Base-by-base conservation (phyloP, 2,888 invertebrate genomes). In the Cinara cedri region DNA sequence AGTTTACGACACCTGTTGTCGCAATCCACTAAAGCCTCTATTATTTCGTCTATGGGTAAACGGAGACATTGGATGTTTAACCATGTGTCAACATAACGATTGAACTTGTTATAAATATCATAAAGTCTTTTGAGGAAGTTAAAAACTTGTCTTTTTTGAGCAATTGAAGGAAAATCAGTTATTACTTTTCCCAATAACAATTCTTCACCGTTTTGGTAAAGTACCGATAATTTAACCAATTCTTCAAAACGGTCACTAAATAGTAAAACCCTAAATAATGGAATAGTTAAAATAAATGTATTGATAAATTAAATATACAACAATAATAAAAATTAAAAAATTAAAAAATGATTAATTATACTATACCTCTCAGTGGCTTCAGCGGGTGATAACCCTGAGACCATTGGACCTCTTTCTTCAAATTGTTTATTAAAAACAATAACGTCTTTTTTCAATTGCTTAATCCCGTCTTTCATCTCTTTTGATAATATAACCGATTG, bases 71-170 rank as follows among this genome's bases (percentile, higher is more conserved):
- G 89, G 81, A 94, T 91, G 85, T 94, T 94, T 84, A 90, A 94
- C 85, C 96, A 96, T 1, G 93, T 92, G 84, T 94, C 92, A 76
- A 96, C 93, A 4, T 93, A 92, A 83, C 92, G 91, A 88, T 94
- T 92, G 0, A 96, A 96, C 83, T 91, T 89, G 83, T 94, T 89
- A 86, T 95, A 97, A 76, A 92, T 86, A 0, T 89, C 87, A 83
- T 93, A 96, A 84, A 96, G 87, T 85, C 94, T 93, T 86, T 92
- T 94, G 21, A 96, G 87, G 71, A 96, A 88, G 85, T 92, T 92
- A 83, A 96, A 91, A 85, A 96, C 94, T 83, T 92, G 93, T 85
- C 93, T 94, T 82, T 93, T 90, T 83, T 91, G 90, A 81, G 91
- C 89, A 71, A 96, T 85, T 81, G 91, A 88, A 0, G 95, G 95